These are phyloP conservation scores for Passer montanus DNA, from an alignment of 2,113 vertebrate genomes.

Conservation along the genomic window DNA sequence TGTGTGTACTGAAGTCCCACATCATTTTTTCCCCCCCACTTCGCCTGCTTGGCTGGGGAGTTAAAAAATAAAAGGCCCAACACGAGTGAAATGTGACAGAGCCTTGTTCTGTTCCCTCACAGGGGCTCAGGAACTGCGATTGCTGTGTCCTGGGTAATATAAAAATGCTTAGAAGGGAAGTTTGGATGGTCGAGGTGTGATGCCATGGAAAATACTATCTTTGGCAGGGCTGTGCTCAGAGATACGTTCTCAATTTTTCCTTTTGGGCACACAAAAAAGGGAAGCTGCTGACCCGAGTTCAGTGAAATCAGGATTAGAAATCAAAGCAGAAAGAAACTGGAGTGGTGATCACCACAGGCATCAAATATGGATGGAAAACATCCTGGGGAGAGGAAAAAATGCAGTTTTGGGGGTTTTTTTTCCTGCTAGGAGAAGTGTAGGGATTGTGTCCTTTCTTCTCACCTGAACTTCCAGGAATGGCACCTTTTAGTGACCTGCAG, in stretches of 20 bases:
- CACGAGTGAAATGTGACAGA: neutral
- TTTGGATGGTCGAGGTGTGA: neutral
- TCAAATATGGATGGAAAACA: neutral
- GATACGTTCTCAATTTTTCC: neutral
- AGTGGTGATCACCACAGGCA: neutral
- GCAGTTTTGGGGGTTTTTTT: rapidly evolving
- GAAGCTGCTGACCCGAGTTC: neutral
- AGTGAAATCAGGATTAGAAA: neutral
- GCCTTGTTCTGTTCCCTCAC: neutral
- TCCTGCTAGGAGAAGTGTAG: rapidly evolving
- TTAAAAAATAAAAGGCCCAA: neutral
- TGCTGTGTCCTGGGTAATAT: neutral
- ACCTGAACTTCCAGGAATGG: neutral
- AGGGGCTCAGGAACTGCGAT: neutral
- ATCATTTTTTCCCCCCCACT: neutral
- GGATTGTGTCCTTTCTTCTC: neutral
- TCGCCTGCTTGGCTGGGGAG: neutral
- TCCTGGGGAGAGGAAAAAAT: neutral
- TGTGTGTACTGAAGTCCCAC: neutral
- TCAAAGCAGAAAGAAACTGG: neutral
- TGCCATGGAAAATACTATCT: neutral
- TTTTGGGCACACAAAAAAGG: neutral
- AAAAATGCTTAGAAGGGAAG: neutral
- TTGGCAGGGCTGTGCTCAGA: neutral
- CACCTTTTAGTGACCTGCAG: neutral